Evolutionary conservation across 92 coral and sea anemone genomes (phyloP).

Genomic region (Galaxea fascicularis): DNA sequence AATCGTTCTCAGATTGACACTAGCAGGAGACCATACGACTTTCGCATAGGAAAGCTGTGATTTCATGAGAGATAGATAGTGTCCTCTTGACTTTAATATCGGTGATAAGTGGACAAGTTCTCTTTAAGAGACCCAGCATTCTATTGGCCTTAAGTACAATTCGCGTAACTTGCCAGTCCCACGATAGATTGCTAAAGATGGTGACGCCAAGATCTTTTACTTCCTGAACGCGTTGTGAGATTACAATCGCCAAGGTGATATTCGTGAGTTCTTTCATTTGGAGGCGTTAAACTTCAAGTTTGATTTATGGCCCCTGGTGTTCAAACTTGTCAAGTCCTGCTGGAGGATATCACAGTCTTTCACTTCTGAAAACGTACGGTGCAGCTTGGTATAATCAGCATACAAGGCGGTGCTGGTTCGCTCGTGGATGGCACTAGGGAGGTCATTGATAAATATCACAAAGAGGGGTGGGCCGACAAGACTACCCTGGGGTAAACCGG

Average conservation of each 20-base stretch:
- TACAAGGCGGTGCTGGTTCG: slow-evolving; percentile 34
- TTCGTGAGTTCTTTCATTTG: slow-evolving; percentile 53
- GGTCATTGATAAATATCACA: slow-evolving; percentile 44
- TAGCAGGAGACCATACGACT: slow-evolving; percentile 54
- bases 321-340: slow-evolving; percentile 31
- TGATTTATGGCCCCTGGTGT: slow-evolving; percentile 33
- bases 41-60: slow-evolving; percentile 43
- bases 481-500: slow-evolving; percentile 56
- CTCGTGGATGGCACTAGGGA: slow-evolving; percentile 34
- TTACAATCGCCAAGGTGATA: slow-evolving; percentile 42
- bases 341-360: slow-evolving; percentile 42
- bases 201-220: slow-evolving; percentile 36
- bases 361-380: slow-evolving; percentile 16
- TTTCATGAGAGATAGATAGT: slow-evolving; percentile 38
- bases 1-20: slow-evolving; percentile 13
- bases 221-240: slow-evolving; percentile 41
- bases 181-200: slow-evolving; percentile 26
- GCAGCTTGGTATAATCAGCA: slow-evolving; percentile 53
- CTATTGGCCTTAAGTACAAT: no score
- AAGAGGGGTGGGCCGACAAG: slow-evolving; percentile 41
- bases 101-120: slow-evolving; percentile 38
- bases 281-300: slow-evolving; percentile 70
- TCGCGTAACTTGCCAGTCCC: slow-evolving; percentile 57
- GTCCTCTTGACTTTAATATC: slow-evolving; percentile 31
- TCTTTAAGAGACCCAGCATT: slow-evolving; percentile 44